Conservation (phyloP, 2,113 vertebrate species). For the Entomyzon cyanotis region DNA sequence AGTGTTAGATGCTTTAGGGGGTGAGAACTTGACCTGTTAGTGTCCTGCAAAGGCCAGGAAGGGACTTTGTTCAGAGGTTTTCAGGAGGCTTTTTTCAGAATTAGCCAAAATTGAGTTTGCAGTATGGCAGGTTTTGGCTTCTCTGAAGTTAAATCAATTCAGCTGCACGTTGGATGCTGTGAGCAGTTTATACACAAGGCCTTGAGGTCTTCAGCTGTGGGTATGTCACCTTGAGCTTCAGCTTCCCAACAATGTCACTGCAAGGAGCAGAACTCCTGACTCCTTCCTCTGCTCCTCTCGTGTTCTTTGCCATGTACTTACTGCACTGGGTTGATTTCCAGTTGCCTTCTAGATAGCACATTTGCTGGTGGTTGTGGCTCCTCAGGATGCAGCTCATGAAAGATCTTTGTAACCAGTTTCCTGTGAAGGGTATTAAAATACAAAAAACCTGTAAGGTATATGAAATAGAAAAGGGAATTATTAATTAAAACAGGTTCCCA, state of each 20-base stretch:
- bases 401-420: background rate
- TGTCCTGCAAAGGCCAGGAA: background rate
- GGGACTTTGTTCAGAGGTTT: background rate
- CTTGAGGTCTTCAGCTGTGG: background rate
- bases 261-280: background rate
- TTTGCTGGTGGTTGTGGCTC: background rate
- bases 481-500: background rate
- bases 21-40: background rate
- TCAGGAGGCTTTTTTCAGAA: background rate
- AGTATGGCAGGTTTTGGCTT: background rate
- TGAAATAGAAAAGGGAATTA: background rate
- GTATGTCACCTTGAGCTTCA: background rate
- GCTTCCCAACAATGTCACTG: background rate
- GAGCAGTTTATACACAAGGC: background rate
- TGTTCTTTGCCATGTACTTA: background rate
- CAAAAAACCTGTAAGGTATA: accelerated
- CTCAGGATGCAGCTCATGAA: accelerated
- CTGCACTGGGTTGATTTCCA: background rate
- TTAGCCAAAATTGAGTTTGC: background rate
- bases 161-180: accelerated
- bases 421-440: background rate
- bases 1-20: accelerated
- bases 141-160: background rate
- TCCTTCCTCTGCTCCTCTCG: background rate
- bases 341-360: background rate